These are phyloP conservation scores for Tigriopus californicus DNA, from an alignment of 2,888 invertebrate species.

Conservation along the genomic window DNA sequence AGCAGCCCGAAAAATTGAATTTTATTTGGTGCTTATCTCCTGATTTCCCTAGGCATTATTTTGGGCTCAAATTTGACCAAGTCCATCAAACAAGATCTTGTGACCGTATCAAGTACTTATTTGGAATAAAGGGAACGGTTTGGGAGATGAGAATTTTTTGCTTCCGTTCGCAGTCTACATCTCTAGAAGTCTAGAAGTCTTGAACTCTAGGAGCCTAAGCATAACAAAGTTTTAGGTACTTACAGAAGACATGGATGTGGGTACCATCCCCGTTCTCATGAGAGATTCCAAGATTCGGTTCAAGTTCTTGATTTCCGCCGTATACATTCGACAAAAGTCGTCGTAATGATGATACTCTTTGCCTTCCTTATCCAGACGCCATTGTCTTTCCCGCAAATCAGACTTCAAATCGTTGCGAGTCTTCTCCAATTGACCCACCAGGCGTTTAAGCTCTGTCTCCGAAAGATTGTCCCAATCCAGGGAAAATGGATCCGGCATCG, in stretches of 20 bases:
- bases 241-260: background rate
- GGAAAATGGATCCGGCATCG: constrained; percentile 5
- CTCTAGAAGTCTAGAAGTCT: too few relatives aligned
- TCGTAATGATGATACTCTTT: constrained; percentile 14
- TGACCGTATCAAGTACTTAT: too few relatives aligned
- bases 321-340: constrained; percentile 9
- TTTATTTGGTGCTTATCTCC: too few relatives aligned
- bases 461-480: constrained; percentile 12
- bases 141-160: too few relatives aligned
- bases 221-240: too few relatives aligned
- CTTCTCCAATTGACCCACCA: constrained; percentile 11
- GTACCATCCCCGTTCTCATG: constrained; percentile 3
- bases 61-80: too few relatives aligned
- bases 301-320: constrained; percentile 8
- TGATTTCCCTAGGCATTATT: too few relatives aligned
- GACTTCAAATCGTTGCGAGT: constrained; percentile 8
- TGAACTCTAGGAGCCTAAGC: too few relatives aligned
- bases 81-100: too few relatives aligned
- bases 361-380: constrained; percentile 12
- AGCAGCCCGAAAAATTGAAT: too few relatives aligned
- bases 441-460: constrained; percentile 12
- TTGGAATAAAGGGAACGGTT: too few relatives aligned
- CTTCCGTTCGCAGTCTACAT: too few relatives aligned
- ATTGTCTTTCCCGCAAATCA: constrained; percentile 7
- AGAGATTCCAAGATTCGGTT: constrained; percentile 3